Evolutionary conservation across 2,888 invertebrate species (phyloP), one percentile per base, ranked within the genome.

Genomic region (Brachynemurus nebulosus): DNA sequence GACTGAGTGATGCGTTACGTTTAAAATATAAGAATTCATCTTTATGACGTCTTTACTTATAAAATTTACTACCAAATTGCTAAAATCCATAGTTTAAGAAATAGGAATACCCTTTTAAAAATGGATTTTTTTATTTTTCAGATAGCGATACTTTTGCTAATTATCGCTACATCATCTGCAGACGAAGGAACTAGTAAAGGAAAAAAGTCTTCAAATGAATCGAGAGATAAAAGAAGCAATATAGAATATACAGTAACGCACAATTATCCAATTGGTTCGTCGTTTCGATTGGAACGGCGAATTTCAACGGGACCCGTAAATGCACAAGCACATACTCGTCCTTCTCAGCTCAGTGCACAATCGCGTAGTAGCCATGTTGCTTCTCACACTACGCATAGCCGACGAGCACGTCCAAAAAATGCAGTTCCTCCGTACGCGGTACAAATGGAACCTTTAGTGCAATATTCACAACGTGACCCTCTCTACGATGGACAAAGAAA

Each of bases 381-480:
- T n/a, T n/a, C n/a, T n/a, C n/a, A n/a, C n/a, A n/a, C n/a, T n/a
- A n/a, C n/a, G 11, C 19, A 34, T 35, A 19, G 9, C 19, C 18
- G 35, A 35, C 37, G 38, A 37, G 8, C 12, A 8, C 16, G 37
- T 12, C 44, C 27, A 2, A n/a, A n/a, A n/a, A 44, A 44, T 19
- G 25, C 38, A 18, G 30, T 44, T 17, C 81, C 82, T 3, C 79
- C 82, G 0, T 83, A 84, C 55, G 83, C 83, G 2, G 84, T 83
- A 5, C 80, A 80, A 61, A 83, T 83, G 83, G 83, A 84, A 60
- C 83, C 84, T 7, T 71, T 83, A 40, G 77, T 80, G 16, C 83
- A 83, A 54, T 85, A 84, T 57, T 84, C 84, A 0, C 83, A 83
- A 59, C 73, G 81, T 55, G 85, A 85, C 63, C 85, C 85, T 5